These are phyloP conservation scores for Scleropages formosus DNA, from an alignment of 2,797 vertebrate genomes.

Conservation along the genomic window DNA sequence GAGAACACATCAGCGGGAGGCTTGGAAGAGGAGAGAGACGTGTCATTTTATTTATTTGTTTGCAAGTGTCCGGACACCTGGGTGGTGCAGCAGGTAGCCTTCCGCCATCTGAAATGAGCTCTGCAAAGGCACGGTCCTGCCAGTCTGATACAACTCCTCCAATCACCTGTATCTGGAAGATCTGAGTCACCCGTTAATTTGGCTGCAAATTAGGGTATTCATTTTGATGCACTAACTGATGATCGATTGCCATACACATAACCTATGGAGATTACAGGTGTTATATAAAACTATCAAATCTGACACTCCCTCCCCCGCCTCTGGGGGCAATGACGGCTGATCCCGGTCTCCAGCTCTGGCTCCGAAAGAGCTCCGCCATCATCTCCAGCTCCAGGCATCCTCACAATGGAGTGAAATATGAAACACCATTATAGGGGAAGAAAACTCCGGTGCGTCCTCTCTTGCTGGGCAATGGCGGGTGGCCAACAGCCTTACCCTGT, in stretches of 20 bases:
- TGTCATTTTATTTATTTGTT: background rate
- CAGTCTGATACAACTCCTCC: no score
- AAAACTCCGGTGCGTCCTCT: conserved; percentile 13
- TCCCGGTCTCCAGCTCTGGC: background rate
- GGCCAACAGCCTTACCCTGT: background rate
- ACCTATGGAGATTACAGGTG: background rate
- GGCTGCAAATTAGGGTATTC: background rate
- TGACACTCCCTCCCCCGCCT: background rate
- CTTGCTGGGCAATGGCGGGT: background rate
- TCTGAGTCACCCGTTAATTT: background rate
- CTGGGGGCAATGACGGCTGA: conserved; percentile 1
- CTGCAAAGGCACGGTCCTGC: no score
- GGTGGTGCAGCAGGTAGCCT: no score
- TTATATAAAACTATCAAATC: background rate
- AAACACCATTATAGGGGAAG: background rate
- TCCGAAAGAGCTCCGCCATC: background rate
- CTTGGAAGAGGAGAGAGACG: background rate
- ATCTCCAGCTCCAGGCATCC: background rate
- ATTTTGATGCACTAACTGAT: background rate
- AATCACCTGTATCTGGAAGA: background rate
- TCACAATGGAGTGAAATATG: conserved; percentile 9
- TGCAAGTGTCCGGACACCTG: background rate
- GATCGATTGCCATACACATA: background rate
- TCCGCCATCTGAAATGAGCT: no score
- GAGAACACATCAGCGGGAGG: no score